Evolutionary conservation across 2,888 invertebrate species (phyloP), one percentile per base, ranked within the genome.

Genomic region (Poecilus cupreus): DNA sequence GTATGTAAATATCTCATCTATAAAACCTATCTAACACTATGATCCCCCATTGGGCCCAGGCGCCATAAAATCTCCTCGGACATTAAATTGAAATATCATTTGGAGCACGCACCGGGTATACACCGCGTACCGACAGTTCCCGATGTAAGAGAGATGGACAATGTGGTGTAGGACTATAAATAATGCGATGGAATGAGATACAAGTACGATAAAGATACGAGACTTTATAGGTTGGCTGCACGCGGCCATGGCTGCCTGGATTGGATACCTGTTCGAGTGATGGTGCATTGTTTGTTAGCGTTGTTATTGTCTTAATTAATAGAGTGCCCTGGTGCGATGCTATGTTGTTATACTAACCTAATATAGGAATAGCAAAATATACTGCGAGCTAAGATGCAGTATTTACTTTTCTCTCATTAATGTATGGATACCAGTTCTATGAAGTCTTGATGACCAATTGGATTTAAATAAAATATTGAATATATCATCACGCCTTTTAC

Each of bases 21-120:
- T 68, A 68, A 68, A 60, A 68, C 10, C 16, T 18, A 37, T 68
- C 64, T 18, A 51, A 13, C 51, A 16, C 18, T 18, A 1, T 10
- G 32, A 18, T n/a, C 16, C 37, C 64, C 64, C 18, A 18, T 32
- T 37, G 64, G 16, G 64, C 10, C 11, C 18, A 11, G 64, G 64
- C 37, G 64, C 64, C 37, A 68, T 68, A 16, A 68, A 68, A 68
- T 68, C 64, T 68, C 13, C 64, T 68, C 37, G 64, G 37, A 18
- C 37, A 68, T 68, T 68, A 68, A 68, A 68, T 68, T 37, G 64
- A 68, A 68, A 68, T 68, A 37, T 68, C 64, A 68, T 37, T 60
- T 24, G 37, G 64, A 68, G 64, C 64, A 68, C 18, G 64, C 18
- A 68, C 20, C 54, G 20, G 1, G 18, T 26, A 2, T 18, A 51